Evolutionary conservation across 2,113 vertebrate genomes (phyloP).

Genomic region (Gallinago paraguaiae): DNA sequence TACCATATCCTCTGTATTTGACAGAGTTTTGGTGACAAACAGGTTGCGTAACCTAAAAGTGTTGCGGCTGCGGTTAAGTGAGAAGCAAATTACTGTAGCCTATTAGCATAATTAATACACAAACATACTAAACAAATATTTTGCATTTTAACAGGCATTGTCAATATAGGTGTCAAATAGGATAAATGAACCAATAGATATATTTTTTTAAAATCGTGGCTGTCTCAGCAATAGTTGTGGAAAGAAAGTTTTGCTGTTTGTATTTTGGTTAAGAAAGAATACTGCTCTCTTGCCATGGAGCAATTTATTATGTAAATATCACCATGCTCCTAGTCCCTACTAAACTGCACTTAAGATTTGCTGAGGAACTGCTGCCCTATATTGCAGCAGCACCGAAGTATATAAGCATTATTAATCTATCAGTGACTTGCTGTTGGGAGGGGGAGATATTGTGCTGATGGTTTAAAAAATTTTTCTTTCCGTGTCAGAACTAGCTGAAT

Average conservation of each 20-base stretch:
- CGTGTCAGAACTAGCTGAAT: not conserved
- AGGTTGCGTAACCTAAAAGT: not conserved
- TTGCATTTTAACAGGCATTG: not conserved
- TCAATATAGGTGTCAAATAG: not conserved
- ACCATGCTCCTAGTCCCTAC: not conserved
- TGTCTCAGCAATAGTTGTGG: not conserved
- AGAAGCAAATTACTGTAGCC: not conserved
- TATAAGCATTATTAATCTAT: not conserved
- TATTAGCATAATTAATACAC: not conserved
- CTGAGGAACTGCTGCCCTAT: not conserved
- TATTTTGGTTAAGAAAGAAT: not conserved
- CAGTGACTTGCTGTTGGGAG: not conserved
- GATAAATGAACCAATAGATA: not conserved
- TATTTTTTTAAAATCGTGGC: rapidly evolving
- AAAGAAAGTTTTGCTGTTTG: not conserved
- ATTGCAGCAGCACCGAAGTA: not conserved
- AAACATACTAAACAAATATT: not conserved
- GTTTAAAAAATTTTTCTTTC: not conserved
- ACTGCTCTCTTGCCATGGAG: not conserved
- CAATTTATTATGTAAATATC: not conserved
- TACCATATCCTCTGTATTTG: not conserved
- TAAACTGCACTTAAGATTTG: not conserved
- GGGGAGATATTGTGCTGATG: not conserved
- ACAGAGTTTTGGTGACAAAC: not conserved
- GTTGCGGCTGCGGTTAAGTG: rapidly evolving